phyloP scores from a whole-genome alignment of 2,888 invertebrate species.

The Tanaodytes sp. region DNA sequence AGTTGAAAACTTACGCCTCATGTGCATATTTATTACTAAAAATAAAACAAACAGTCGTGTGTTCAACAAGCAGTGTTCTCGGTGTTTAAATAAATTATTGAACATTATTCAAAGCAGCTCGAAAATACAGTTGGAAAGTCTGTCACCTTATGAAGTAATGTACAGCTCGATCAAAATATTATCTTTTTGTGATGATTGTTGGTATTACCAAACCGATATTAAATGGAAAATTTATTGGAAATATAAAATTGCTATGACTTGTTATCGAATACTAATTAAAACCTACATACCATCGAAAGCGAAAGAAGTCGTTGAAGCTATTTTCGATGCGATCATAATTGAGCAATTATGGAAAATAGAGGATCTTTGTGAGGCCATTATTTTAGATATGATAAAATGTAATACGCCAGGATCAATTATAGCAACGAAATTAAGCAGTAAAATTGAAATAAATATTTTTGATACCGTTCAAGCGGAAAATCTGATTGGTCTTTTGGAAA shows the following conservation, averaged over 20 bases:
- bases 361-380: conserved; percentile 68
- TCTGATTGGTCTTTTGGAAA: conserved; percentile 74
- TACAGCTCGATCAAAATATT: conserved; percentile 60
- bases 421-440: conserved; percentile 59
- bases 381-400: conserved; percentile 63
- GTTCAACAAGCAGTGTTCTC: conserved; percentile 50
- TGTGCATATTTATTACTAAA: conserved; percentile 23
- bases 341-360: conserved; percentile 73
- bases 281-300: conserved; percentile 63
- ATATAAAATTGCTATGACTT: conserved; percentile 57
- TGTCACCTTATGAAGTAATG: conserved; percentile 56
- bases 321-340: conserved; percentile 69
- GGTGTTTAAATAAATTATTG: conserved; percentile 52
- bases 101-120: conserved; percentile 56
- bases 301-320: conserved; percentile 65
- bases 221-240: conserved; percentile 59
- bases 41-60: conserved; percentile 12
- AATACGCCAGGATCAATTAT: conserved; percentile 57
- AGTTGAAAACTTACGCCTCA: conserved; percentile 54
- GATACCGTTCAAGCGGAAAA: conserved; percentile 72
- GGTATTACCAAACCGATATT: conserved; percentile 28
- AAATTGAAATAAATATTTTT: conserved; percentile 58
- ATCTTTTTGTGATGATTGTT: conserved; percentile 56
- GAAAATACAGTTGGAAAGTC: conserved; percentile 54
- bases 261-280: conserved; percentile 60